Evolutionary conservation across 2,888 invertebrate species (phyloP), one percentile per base, ranked within the genome.

Genomic region (Nineta flava): DNA sequence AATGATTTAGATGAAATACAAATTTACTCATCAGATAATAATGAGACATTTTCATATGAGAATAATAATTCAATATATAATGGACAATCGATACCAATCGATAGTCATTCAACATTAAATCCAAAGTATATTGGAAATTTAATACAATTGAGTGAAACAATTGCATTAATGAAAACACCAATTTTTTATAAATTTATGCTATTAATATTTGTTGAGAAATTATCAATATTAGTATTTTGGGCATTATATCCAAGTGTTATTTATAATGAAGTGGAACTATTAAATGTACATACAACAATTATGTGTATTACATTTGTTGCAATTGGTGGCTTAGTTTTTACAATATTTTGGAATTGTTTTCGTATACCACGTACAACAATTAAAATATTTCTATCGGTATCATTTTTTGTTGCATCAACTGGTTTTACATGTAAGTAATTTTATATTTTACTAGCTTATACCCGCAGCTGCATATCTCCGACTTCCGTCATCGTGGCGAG

Each of bases 151-250:
- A n/a, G 12, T 15, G 38, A 38, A 7, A 38, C 15, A 5, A 38
- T 15, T 38, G n/a, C n/a, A 38, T 7, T 38, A 15, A 5, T 38
- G 15, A 38, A 38, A 21, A 26, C 44, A 21, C 26, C 44, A 2
- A 21, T 62, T 48, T 77, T 77, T 61, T 78, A 77, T 57, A 64
- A 76, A 54, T 74, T 75, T 48, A 67, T 74, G 3, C 55, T 76
- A 38, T 62, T 74, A 47, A 69, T 75, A 54, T 58, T 75, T 21
- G 71, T 71, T 42, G 71, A 72, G 2, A 76, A 73, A 17, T 75
- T 70, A 57, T 75, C 75, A 0, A 62, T 69, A 19, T 63, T 76
- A 43, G 62, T 73, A 1, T 66, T 76, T 48, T 74, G 71, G 32
- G 62, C 73, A 0, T 57, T 75, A 19, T 76, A 74, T 58, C 76